These are phyloP conservation scores for Eonycteris spelaea DNA, from an alignment of 2,113 vertebrate genomes.

Conservation along the genomic window DNA sequence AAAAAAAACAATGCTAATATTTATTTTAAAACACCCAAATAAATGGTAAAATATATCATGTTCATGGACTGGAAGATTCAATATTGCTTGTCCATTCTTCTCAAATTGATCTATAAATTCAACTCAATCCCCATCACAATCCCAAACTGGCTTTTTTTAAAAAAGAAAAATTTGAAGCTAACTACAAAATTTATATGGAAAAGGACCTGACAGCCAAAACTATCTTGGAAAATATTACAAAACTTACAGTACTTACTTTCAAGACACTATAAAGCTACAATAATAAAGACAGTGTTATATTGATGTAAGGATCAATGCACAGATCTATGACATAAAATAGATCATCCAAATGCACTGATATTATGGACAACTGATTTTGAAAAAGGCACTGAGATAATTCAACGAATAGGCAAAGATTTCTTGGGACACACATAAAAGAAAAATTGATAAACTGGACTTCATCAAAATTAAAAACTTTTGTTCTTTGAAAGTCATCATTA, in stretches of 20 bases:
- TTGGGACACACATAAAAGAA: slow-evolving; percentile 1
- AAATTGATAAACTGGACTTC: slow-evolving; percentile 6
- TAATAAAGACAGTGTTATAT: not conserved
- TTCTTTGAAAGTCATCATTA: not conserved
- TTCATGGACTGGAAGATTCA: not conserved
- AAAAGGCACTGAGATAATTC: not conserved
- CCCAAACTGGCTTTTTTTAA: not conserved
- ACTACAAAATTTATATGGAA: not conserved
- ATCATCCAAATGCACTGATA: not conserved
- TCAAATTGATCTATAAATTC: slow-evolving; percentile 3
- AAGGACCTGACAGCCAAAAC: not conserved
- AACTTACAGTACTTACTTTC: not conserved
- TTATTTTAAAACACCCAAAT: slow-evolving; percentile 28
- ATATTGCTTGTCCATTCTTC: not conserved
- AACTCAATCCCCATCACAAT: not conserved
- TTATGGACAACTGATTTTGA: not conserved
- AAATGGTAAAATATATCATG: not conserved
- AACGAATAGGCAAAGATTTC: not conserved
- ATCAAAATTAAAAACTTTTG: slow-evolving; percentile 22
- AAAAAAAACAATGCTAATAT: not conserved
- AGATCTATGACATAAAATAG: not conserved
- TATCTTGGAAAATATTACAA: slow-evolving; percentile 32
- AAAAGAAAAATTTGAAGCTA: slow-evolving; percentile 22
- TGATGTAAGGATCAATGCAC: not conserved
- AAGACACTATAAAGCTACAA: not conserved